These are phyloP conservation scores for Anas flavirostris DNA, from an alignment of 2,797 vertebrate species.

Conservation along the genomic window DNA sequence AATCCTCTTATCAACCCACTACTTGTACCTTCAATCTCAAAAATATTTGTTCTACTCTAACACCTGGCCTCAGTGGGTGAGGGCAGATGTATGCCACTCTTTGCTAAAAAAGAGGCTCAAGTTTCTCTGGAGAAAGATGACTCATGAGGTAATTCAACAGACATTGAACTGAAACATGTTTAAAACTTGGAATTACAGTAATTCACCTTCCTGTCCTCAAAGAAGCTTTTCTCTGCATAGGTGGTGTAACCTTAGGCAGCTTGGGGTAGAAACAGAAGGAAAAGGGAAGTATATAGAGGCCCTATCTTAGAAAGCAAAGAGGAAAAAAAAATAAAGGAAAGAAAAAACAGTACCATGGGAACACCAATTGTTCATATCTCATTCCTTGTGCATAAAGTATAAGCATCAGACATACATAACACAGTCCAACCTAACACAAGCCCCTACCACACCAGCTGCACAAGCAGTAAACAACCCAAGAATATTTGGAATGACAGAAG, in stretches of 20 bases:
- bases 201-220: background rate
- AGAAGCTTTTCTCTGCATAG: background rate
- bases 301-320: background rate
- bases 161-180: background rate
- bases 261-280: background rate
- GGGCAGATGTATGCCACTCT: background rate
- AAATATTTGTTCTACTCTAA: background rate
- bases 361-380: background rate
- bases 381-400: background rate
- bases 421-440: background rate
- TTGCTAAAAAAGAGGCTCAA: background rate
- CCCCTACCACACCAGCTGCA: background rate
- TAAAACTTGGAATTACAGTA: background rate
- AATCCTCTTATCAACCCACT: background rate
- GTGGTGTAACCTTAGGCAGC: background rate
- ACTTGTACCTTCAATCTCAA: background rate
- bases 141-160: background rate
- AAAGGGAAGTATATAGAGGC: background rate
- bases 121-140: background rate
- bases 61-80: background rate
- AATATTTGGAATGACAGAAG: background rate
- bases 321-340: background rate
- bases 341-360: fast-evolving
- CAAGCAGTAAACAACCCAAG: background rate
- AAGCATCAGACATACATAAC: background rate